Percentiles rank a stretch among this genome's conserved stretches.
These are phyloP conservation scores for Pomatostomus ruficeps DNA, from an alignment of 2,113 vertebrate species.

Conservation along the genomic window DNA sequence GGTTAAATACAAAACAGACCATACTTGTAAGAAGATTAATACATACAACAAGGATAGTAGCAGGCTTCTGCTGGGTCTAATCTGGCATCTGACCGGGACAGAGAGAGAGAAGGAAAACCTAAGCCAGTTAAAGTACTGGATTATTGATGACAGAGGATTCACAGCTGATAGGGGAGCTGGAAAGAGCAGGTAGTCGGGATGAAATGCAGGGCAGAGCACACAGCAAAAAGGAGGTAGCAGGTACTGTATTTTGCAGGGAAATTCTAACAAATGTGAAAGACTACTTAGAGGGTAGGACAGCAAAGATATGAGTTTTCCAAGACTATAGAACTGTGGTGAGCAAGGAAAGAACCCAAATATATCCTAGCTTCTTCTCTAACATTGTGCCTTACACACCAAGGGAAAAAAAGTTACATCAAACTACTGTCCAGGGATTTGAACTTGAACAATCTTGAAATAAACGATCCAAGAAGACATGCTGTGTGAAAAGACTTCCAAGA, in stretches of 20 bases:
- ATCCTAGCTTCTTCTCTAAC: not conserved
- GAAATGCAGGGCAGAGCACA: not conserved
- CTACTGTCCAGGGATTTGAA: not conserved
- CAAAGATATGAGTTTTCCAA: not conserved
- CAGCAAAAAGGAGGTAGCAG: not conserved
- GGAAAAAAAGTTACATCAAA: not conserved
- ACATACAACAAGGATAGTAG: slow-evolving; percentile 5
- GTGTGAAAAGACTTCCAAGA: not conserved
- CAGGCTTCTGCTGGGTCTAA: slow-evolving; percentile 38
- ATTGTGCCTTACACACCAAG: not conserved
- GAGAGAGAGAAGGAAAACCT: slow-evolving; percentile 41
- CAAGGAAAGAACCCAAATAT: not conserved
- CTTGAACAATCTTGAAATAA: not conserved
- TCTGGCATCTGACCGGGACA: slow-evolving; percentile 36
- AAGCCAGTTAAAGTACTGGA: slow-evolving; percentile 43
- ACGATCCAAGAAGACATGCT: not conserved
- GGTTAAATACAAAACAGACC: slow-evolving; percentile 46
- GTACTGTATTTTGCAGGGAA: not conserved
- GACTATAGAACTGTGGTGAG: not conserved
- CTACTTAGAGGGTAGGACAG: not conserved
- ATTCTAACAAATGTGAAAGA: not conserved
- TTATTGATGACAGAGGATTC: slow-evolving; percentile 48
- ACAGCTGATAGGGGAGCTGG: not conserved
- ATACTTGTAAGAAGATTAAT: slow-evolving; percentile 49
- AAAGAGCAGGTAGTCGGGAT: not conserved